Evolutionary conservation across 2,113 vertebrate genomes (phyloP).

Genomic region (Chaetodon trifascialis): DNA sequence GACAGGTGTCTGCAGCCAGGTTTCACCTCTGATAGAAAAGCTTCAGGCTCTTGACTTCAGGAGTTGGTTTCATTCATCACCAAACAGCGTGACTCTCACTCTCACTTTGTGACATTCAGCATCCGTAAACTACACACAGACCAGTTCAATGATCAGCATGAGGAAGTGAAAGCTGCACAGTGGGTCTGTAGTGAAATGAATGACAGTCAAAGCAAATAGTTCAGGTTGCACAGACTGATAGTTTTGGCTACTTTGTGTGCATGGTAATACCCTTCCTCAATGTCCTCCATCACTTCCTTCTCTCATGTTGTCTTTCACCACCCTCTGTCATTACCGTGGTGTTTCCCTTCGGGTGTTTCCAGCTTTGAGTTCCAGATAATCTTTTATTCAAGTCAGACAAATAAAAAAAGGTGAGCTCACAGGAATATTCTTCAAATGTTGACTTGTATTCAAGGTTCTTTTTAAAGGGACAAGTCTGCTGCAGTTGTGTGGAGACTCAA

Average conservation of each 20-base stretch:
- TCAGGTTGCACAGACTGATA: background rate
- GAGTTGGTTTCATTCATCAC: slow-evolving; percentile 9
- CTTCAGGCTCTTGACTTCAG: background rate
- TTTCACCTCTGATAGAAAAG: background rate
- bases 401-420: background rate
- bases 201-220: background rate
- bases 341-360: background rate
- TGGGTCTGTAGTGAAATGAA: background rate
- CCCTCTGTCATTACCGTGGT: background rate
- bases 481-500: background rate
- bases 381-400: background rate
- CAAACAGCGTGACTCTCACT: background rate
- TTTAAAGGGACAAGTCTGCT: background rate
- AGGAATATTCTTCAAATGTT: background rate
- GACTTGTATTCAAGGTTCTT: background rate
- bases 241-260: slow-evolving; percentile 2
- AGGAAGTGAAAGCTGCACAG: slow-evolving; percentile 42
- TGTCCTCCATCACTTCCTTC: background rate
- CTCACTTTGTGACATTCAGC: background rate
- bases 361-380: background rate
- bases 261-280: background rate
- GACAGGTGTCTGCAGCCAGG: background rate
- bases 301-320: background rate
- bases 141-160: background rate
- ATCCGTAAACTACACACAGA: background rate